Base-by-base conservation (phyloP, 2,888 invertebrate species). In the Heterodera filipjevi region DNA sequence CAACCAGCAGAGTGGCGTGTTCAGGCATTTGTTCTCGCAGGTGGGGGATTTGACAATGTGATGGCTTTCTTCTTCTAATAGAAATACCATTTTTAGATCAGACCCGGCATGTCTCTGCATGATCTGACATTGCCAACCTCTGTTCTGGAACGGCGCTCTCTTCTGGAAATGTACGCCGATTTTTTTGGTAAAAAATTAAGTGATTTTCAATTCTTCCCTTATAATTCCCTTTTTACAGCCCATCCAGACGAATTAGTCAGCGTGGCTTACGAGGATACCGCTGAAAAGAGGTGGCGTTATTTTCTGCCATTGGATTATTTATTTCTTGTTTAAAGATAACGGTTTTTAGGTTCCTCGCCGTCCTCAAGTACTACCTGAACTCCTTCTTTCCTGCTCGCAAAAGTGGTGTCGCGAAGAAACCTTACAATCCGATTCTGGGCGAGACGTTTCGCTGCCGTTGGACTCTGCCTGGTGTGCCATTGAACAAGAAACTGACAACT, bases 101-200 rank as follows among this genome's bases (percentile, higher is more conserved):
- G 96, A 91, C 96, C 98, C 89, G 98, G 98, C 82, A 99, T 99
- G 99, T 99, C 99, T 91, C 93, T 99, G 89, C 99, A 99, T 19
- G 99, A 98, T 92, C 95, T 96, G 81, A 96, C 96, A 76, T 92
- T 99, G 83, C 99, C 99, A 33, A 99, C 99, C 39, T 99, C 99
- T 90, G 99, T 99, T 86, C 91, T 99, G 86, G 99, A 99, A 90
- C 93, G 96, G 90, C 93, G 99, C 81, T 99, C 98, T 0, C 92
- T 99, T 59, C 92, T 99, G 71, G 99, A 99, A 92, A 99, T 99
- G 99, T 99, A 97, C 90, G 98, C 99, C 73, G 99, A 99, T 91
- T 99, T 98, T 90, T 97, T 99, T 91, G 79, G 79, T 78, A 19
- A 70, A 10, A 44, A 46, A 32, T 73, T 12, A 44, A 27, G 64